Conservation (phyloP, 2,113 vertebrate species). For the Gulo gulo region DNA sequence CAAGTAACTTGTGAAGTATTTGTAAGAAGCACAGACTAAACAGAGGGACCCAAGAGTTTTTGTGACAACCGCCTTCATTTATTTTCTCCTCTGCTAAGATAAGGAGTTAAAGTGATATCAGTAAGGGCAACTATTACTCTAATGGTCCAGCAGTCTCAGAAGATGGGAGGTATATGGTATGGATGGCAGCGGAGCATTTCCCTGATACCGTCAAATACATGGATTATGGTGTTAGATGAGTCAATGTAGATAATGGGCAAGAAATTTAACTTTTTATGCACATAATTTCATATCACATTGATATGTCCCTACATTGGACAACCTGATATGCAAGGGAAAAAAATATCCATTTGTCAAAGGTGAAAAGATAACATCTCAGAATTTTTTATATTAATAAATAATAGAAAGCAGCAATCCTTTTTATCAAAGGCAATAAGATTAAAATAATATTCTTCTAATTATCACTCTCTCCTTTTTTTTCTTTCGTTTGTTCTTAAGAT, state of each 20-base stretch:
- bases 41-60: neutral
- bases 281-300: neutral
- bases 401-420: neutral
- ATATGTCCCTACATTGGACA: neutral
- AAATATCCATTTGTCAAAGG: neutral
- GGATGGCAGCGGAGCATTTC: neutral
- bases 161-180: neutral
- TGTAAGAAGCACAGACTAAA: neutral
- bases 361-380: neutral
- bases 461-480: neutral
- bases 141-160: neutral
- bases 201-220: neutral
- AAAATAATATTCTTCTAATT: neutral
- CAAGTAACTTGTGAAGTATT: neutral
- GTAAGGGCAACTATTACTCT: neutral
- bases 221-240: neutral
- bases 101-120: neutral
- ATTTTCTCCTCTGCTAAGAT: neutral
- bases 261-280: neutral
- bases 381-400: neutral
- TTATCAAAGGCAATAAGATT: neutral
- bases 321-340: neutral
- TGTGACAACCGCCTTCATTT: neutral
- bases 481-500: neutral
- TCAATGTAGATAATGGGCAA: neutral